Base-by-base conservation (phyloP, 2,113 vertebrate genomes). In the Erpornis zantholeuca region DNA sequence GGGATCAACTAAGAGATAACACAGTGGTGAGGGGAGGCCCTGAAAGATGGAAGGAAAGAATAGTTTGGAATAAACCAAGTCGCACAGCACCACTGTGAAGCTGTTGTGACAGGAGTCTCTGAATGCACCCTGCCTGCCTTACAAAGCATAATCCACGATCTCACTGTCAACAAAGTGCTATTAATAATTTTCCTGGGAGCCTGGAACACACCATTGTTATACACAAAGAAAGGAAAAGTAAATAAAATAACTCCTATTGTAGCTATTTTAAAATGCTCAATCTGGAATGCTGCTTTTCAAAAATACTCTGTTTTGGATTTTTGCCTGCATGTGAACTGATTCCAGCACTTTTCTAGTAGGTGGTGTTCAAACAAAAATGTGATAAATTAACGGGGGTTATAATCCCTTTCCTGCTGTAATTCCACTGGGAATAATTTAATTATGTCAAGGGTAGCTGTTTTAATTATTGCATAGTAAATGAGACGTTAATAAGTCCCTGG, bases 141-240 rank as follows among this genome's bases (percentile, higher is more conserved):
- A 22, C 0, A 6, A 25, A 52, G 23, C 6, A 5, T 38, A 35
- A 69, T 69, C 35, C 38, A 76, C 4, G 0, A 64, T 65, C 47
- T 86, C 59, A 50, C 38, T 24, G 20, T 66, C 35, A 78, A 61
- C 28, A 22, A 82, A 86, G 31, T 23, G 27, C 89, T 95, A 94
- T 80, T 87, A 92, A 81, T 93, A 86, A 87, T 92, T 91, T 82
- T 92, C 45, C 77, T 94, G 89, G 93, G 84, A 93, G 77, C 42
- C 68, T 94, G 75, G 56, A 83, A 79, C 54, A 56, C 31, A 12
- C 52, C 57, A 87, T 81, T 87, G 82, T 95, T 96, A 69, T 61
- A 53, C 57, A 96, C 83, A 94, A 92, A 87, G 82, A 90, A 92
- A 90, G 80, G 84, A 94, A 94, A 90, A 94, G 76, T 82, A 88